Base-by-base conservation (phyloP, 2,888 invertebrate genomes). In the Brenthis hecate region DNA sequence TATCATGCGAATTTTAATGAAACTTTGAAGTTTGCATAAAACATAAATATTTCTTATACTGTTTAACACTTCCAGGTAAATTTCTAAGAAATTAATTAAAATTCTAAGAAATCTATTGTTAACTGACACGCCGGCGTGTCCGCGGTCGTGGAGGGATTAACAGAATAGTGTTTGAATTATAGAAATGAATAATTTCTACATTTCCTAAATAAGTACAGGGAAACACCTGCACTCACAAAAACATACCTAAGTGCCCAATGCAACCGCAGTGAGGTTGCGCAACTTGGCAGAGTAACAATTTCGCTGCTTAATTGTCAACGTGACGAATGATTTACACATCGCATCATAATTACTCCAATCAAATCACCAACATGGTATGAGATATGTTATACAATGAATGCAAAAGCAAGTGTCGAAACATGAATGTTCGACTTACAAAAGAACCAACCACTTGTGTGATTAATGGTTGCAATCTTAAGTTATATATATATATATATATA, bases 371-470 rank as follows among this genome's bases (percentile, higher is more conserved):
- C 43, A 56, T 50, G 50, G 56, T 62, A 43, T 61, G 68, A 60
- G 48, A 80, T 74, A 77, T 79, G 77, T 85, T 84, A 79, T 85
- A 76, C 84, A 84, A 85, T 83, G 77, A 76, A 76, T 75, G 77
- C 75, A 77, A 71, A 74, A 72, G 32, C 58, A 19, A n/a, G 19
- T 68, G 58, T 60, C 51, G 62, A 50, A 70, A 70, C 56, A 13
- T 28, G 65, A 54, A 3, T n/a, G 50, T 53, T 16, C 16, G 47
- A 14, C 47, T 58, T 58, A 16, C 57, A 60, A 14, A 28, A 47
- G 23, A 60, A 60, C 5, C 48, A n/a, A 23, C n/a, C n/a, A 11
- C 48, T 28, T 14, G 28, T 14, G 19, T 47, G 14, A 23, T 16
- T 43, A 43, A 43, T 43, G 36, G 11, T 43, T 43, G 36, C 36